Evolutionary conservation across 2,888 invertebrate genomes (phyloP).

Genomic region (Ferrisia virgata): DNA sequence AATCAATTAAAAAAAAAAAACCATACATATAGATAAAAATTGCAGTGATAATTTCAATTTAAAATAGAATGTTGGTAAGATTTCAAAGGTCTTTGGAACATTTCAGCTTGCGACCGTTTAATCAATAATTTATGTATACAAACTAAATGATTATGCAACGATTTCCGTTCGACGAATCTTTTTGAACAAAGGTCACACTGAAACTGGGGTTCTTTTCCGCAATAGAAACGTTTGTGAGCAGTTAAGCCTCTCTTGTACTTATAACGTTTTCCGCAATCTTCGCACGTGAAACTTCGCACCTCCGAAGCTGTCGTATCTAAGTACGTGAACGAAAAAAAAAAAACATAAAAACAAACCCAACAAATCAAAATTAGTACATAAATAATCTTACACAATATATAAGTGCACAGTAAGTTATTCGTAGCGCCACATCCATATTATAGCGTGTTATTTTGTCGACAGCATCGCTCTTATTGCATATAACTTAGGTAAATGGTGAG

Average conservation of each 20-base stretch:
- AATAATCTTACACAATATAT: not conserved
- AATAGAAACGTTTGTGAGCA: conserved; percentile 25
- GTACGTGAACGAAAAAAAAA: not conserved
- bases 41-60: not conserved
- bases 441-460: not conserved
- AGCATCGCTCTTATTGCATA: not conserved
- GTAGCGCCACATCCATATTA: not conserved
- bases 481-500: too few relatives aligned
- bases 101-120: not conserved
- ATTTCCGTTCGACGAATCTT: conserved; percentile 52
- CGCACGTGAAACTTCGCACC: conserved; percentile 8
- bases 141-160: conserved; percentile 48
- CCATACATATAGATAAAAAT: not conserved
- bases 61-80: not conserved
- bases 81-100: not conserved
- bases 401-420: not conserved
- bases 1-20: not conserved
- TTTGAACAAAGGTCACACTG: conserved; percentile 56
- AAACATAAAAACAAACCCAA: not conserved
- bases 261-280: conserved; percentile 41
- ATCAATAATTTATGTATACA: conserved; percentile 46
- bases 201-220: conserved; percentile 54
- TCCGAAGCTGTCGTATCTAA: not conserved
- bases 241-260: conserved; percentile 39
- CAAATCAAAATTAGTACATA: not conserved